A percentile compares a stretch with the other conserved stretches of the same genome.
These are phyloP conservation scores for Scarus forsteni DNA, from an alignment of 2,797 vertebrate species.

Conservation along the genomic window DNA sequence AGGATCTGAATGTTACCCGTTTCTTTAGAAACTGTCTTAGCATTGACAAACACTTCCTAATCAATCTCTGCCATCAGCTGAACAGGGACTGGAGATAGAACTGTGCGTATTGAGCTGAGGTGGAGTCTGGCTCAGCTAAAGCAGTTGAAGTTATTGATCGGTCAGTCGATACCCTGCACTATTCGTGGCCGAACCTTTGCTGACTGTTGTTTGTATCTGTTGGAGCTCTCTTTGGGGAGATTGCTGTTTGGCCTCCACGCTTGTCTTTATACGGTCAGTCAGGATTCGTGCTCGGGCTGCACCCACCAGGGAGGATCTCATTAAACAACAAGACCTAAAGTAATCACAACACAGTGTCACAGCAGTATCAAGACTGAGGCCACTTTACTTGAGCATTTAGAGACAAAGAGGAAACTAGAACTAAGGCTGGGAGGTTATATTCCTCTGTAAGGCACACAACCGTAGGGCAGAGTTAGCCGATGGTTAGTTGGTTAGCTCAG, in stretches of 20 bases:
- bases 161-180: slow-evolving; percentile 70
- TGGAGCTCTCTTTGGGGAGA: slow-evolving; percentile 54
- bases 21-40: slow-evolving; percentile 56
- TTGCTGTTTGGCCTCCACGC: slow-evolving; percentile 49
- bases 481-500: too few relatives aligned
- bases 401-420: too few relatives aligned
- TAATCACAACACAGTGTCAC: slow-evolving; percentile 40
- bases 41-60: slow-evolving; percentile 70
- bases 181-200: slow-evolving; percentile 61
- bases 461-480: too few relatives aligned
- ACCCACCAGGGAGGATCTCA: slow-evolving; percentile 31
- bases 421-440: too few relatives aligned
- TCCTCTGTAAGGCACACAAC: too few relatives aligned
- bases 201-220: slow-evolving; percentile 64
- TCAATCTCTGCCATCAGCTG: slow-evolving; percentile 75
- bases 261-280: slow-evolving; percentile 47
- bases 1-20: slow-evolving; percentile 33
- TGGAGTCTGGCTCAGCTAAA: slow-evolving; percentile 76
- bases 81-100: slow-evolving; percentile 72
- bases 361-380: slow-evolving; percentile 20
- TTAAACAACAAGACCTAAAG: slow-evolving; percentile 54
- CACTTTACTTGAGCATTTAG: slow-evolving; percentile 16
- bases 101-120: slow-evolving; percentile 74
- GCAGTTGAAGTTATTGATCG: slow-evolving; percentile 74
- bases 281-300: slow-evolving; percentile 29